These are phyloP conservation scores for Helarctos malayanus DNA, from an alignment of 2,797 vertebrate genomes.

Conservation along the genomic window DNA sequence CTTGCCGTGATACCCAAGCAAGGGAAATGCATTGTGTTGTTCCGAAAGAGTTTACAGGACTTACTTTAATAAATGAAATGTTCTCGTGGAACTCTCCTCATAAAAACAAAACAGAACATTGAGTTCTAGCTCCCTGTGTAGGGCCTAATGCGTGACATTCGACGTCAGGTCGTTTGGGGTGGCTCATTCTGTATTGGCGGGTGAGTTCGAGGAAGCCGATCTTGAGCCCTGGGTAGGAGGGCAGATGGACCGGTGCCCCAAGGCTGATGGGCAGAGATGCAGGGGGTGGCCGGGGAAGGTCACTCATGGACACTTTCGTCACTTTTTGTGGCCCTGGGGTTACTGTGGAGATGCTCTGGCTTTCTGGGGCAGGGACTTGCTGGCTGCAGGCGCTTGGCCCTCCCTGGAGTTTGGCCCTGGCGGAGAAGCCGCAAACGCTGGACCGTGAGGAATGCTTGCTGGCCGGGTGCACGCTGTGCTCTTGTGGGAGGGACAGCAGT, in stretches of 20 bases:
- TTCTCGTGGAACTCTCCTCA: slow-evolving; percentile 56
- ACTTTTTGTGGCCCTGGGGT: not conserved
- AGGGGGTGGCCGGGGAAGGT: not conserved
- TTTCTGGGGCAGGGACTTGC: not conserved
- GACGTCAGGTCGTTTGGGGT: not conserved
- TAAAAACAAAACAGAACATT: not conserved
- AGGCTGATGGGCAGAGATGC: not conserved
- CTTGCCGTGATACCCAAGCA: slow-evolving; percentile 53
- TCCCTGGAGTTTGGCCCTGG: not conserved
- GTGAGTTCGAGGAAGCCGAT: not conserved
- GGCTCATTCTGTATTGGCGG: not conserved
- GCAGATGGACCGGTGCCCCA: not conserved
- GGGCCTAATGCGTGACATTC: not conserved
- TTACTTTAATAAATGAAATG: slow-evolving; percentile 82
- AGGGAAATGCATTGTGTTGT: slow-evolving; percentile 70
- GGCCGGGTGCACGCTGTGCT: too few relatives aligned
- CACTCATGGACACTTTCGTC: not conserved
- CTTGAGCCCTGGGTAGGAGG: not conserved
- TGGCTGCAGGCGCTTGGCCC: not conserved
- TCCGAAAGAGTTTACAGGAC: slow-evolving; percentile 71
- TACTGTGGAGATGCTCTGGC: not conserved
- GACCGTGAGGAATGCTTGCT: not conserved
- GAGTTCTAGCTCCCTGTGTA: not conserved
- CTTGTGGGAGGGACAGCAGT: not conserved
- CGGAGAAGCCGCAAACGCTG: not conserved